Conservation (phyloP, 1,140 invertebrate species). For the Laupala kohalensis region DNA sequence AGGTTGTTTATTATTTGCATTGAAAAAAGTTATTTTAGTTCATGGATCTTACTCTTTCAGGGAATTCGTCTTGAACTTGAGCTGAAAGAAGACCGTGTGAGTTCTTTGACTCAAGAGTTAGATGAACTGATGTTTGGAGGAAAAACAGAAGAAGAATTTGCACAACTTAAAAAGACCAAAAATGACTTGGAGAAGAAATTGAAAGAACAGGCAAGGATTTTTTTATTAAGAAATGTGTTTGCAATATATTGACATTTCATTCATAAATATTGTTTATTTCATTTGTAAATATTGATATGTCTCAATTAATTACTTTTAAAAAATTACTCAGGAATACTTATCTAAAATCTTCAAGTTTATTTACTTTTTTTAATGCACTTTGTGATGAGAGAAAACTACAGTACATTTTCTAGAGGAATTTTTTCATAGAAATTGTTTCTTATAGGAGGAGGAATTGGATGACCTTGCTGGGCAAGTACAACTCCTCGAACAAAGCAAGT, state of each 20-base stretch:
- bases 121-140: conserved; percentile 70
- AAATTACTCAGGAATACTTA: too few species aligned
- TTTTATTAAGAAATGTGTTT: too few species aligned
- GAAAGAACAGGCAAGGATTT: conserved; percentile 78
- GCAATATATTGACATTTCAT: too few species aligned
- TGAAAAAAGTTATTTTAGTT: not conserved
- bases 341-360: not conserved
- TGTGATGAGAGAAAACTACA: not conserved
- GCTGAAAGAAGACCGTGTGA: conserved; percentile 69
- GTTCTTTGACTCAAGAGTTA: conserved; percentile 62
- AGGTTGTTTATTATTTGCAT: not conserved
- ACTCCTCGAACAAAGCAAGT: conserved; percentile 73
- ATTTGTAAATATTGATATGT: too few species aligned
- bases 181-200: conserved; percentile 75
- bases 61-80: conserved; percentile 74
- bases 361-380: not conserved
- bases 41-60: conserved; percentile 32
- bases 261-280: too few species aligned
- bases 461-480: conserved; percentile 77
- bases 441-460: conserved; percentile 81
- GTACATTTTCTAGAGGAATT: not conserved
- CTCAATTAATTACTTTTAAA: too few species aligned
- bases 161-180: conserved; percentile 64
- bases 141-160: conserved; percentile 76
- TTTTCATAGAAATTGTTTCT: not conserved